phyloP scores from a whole-genome alignment of 1,140 invertebrate genomes.

The Thaumetopoea pityocampa region DNA sequence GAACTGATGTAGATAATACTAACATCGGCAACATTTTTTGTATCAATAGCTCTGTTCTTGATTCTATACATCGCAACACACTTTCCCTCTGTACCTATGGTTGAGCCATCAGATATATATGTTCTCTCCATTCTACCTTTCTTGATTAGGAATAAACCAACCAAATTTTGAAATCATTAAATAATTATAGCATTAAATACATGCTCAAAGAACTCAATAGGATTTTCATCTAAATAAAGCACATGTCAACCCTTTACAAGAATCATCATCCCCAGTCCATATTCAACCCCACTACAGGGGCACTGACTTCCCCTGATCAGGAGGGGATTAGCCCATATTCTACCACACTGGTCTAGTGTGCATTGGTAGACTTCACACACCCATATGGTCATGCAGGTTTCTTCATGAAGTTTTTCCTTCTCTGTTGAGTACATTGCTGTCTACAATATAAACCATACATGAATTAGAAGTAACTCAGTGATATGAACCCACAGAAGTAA shows the following conservation, averaged over 20 bases:
- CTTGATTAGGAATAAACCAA: conserved; percentile 56
- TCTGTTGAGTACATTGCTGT: neutral
- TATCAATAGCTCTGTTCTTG: conserved; percentile 58
- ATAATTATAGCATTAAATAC: neutral
- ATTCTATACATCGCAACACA: conserved; percentile 61
- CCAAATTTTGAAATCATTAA: conserved; percentile 47
- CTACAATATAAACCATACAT: conserved; percentile 5
- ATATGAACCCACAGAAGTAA: no score
- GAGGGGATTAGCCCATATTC: no score
- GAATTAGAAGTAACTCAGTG: no score
- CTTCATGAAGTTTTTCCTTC: no score
- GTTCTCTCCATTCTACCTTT: conserved; percentile 55
- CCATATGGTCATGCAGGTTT: no score
- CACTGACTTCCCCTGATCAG: no score
- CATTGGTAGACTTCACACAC: no score
- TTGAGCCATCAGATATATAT: conserved; percentile 53
- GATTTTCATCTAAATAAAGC: no score
- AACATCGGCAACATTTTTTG: conserved; percentile 61
- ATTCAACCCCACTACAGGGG: no score
- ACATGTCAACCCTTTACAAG: no score
- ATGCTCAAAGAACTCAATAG: neutral
- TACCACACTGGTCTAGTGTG: no score
- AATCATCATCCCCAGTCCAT: no score
- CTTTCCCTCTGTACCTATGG: conserved; percentile 49
- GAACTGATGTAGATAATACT: conserved; percentile 16